Base-by-base conservation (phyloP, 2,888 invertebrate species). In the Diplazon laetatorius region DNA sequence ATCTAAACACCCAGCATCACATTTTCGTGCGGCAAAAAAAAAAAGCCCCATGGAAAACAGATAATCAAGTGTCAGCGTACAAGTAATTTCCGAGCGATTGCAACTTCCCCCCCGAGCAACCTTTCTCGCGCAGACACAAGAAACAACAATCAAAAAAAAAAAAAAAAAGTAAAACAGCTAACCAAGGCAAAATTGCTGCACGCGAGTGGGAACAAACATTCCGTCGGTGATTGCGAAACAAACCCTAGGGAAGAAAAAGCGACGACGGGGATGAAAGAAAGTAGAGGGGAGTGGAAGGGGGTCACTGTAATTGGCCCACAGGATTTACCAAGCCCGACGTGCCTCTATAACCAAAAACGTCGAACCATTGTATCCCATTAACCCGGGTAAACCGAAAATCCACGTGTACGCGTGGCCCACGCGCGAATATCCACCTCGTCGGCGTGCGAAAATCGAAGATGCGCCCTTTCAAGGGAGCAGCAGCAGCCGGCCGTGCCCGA, bases 321-420 rank as follows among this genome's bases (percentile, higher is more conserved):
- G 84, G 82, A 82, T 85, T 87, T 87, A 83, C 86, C 85, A 82
- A 83, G 72, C 74, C 81, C 73, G 81, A 77, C 81, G 83, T 82
- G 4, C 80, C 16, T 46, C 16, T 20, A 10, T 48, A 48, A 16
- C 30, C n/a, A 9, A 30, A 16, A 55, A 55, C 35, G 10, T 35
- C 16, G 35, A 16, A 35, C 55, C 30, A 35, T 55, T 55, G 55
- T 55, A 55, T 59, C 37, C 18, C 12, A 18, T 59, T 37, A 59
- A 18, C 39, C 59, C 20, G n/a, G 39, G 39, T 16, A 20, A 12
- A 18, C 18, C 20, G 39, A 20, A 42, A 2, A 10, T n/a, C 35
- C 6, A 18, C 20, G 20, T 37, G 18, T 57, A 35, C 9, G 1
- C 18, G 50, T 16, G 16, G 57, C 63, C 63, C 48, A 42, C 14